These are phyloP conservation scores for Psilopogon haemacephalus DNA, from an alignment of 2,113 vertebrate species.

Conservation along the genomic window DNA sequence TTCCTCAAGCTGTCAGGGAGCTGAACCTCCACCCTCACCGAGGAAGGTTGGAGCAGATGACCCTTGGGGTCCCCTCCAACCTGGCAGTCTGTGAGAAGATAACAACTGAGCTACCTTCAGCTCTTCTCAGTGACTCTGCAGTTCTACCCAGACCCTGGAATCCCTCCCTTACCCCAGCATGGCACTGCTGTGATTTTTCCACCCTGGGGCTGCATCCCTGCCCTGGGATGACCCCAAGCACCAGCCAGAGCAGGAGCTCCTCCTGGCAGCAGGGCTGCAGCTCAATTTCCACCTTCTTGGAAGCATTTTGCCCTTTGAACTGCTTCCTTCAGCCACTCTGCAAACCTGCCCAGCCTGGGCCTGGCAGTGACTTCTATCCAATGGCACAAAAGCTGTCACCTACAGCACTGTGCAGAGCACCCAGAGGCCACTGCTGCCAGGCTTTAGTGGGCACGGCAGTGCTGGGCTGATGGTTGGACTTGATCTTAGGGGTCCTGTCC, in stretches of 20 bases:
- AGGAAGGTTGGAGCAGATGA: too few species aligned
- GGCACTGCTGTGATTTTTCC: not conserved
- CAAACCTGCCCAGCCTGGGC: not conserved
- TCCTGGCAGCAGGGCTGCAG: slow-evolving; percentile 26
- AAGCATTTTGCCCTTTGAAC: not conserved
- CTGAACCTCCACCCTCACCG: too few species aligned
- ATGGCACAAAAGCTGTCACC: not conserved
- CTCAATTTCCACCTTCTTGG: not conserved
- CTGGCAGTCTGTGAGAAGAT: too few species aligned
- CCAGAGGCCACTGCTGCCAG: not conserved
- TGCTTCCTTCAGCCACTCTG: not conserved
- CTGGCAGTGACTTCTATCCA: not conserved
- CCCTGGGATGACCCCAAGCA: not conserved
- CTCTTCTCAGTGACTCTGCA: not conserved
- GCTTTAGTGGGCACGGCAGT: too few species aligned
- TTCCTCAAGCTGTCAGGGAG: not conserved
- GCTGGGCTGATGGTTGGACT: too few species aligned
- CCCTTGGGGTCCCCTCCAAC: too few species aligned
- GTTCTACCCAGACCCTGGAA: slow-evolving; percentile 7
- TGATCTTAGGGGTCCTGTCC: too few species aligned
- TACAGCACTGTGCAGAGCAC: not conserved
- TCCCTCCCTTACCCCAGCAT: not conserved
- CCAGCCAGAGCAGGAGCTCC: slow-evolving; percentile 20
- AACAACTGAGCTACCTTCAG: not conserved
- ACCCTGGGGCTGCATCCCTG: slow-evolving; percentile 3